Conservation (phyloP, 1,140 invertebrate genomes). For the Cydia strobilella region DNA sequence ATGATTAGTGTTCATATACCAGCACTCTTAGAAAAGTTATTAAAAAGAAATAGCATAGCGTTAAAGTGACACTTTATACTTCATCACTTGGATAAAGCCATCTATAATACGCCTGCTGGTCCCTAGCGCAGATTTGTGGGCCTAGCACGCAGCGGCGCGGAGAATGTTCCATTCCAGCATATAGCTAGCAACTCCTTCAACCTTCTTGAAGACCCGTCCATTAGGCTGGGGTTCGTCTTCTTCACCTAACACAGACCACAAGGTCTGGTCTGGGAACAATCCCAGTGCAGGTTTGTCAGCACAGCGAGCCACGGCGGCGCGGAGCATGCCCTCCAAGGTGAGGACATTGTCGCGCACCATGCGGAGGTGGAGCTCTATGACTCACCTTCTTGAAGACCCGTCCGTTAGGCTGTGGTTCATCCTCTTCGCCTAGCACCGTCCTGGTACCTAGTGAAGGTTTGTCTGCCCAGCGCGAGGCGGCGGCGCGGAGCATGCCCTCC, state of each 20-base stretch:
- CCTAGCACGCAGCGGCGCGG: too few species aligned
- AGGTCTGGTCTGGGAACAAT: too few species aligned
- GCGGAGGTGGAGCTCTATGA: constrained; percentile 82
- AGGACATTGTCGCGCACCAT: constrained; percentile 88
- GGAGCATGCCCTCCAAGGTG: constrained; percentile 86
- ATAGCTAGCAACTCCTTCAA: too few species aligned
- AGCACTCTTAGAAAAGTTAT: too few species aligned
- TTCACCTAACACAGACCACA: constrained; percentile 93
- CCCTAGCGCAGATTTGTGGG: too few species aligned
- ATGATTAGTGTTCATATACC: too few species aligned
- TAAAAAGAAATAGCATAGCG: too few species aligned
- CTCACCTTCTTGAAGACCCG: constrained; percentile 96
- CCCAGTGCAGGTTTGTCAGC: constrained; percentile 90
- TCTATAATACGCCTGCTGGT: too few species aligned
- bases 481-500: constrained; percentile 91
- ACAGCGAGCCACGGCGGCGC: constrained; percentile 87
- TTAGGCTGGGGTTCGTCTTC: constrained; percentile 97
- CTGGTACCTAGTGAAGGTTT: constrained; percentile 94
- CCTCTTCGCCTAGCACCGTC: constrained; percentile 94
- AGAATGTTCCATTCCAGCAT: too few species aligned
- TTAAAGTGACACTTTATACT: too few species aligned
- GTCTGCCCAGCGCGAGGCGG: constrained; percentile 85
- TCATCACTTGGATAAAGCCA: too few species aligned
- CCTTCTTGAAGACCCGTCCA: constrained; percentile 98
- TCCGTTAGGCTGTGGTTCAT: constrained; percentile 96